These are phyloP conservation scores for Copsychus sechellarum DNA, from an alignment of 2,113 vertebrate species.

Conservation along the genomic window DNA sequence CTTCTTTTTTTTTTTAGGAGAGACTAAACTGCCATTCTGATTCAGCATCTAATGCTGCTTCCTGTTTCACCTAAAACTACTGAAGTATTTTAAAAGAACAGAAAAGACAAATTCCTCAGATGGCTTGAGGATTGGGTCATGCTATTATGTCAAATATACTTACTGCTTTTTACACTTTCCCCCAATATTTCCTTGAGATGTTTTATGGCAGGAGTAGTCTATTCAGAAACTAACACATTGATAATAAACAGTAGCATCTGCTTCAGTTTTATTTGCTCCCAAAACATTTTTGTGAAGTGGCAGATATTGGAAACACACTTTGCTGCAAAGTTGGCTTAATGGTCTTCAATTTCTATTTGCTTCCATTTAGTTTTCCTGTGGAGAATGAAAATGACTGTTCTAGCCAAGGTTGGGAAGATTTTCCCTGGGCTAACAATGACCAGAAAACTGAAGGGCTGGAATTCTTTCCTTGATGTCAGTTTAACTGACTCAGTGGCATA, in stretches of 20 bases:
- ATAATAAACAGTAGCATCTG: neutral
- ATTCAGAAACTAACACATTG: neutral
- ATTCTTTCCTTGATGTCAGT: constrained; percentile 26
- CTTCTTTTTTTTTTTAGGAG: neutral
- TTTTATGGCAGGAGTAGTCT: neutral
- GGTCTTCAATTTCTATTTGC: neutral
- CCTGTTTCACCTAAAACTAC: neutral
- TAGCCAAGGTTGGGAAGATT: neutral
- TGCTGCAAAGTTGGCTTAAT: neutral
- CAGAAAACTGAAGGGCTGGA: neutral
- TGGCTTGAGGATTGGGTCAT: neutral
- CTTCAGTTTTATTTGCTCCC: neutral
- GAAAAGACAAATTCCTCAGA: neutral
- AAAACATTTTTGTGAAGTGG: neutral
- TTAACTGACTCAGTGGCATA: constrained; percentile 10
- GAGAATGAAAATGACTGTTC: neutral
- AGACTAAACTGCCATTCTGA: neutral
- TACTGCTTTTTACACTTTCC: neutral
- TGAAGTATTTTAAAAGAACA: neutral
- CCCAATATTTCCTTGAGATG: neutral
- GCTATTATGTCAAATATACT: neutral
- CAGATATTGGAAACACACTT: neutral
- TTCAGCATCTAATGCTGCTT: neutral
- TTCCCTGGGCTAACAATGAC: neutral
- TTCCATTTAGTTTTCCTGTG: neutral